These are phyloP conservation scores for Excalfactoria chinensis DNA, from an alignment of 2,113 vertebrate species.

Conservation along the genomic window DNA sequence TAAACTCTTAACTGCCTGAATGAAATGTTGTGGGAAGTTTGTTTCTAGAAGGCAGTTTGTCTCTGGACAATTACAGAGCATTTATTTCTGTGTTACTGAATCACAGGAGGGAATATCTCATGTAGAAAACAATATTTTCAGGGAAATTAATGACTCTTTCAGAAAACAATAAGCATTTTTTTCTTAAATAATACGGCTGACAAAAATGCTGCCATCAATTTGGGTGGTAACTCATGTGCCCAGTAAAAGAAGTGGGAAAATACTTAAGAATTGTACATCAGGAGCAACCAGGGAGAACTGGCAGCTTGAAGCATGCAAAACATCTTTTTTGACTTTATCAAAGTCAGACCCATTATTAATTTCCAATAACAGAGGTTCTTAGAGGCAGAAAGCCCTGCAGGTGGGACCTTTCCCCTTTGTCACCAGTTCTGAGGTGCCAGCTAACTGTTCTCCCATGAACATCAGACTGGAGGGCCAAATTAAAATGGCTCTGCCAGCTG, in stretches of 20 bases:
- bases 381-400: not conserved
- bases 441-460: not conserved
- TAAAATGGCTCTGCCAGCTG: not conserved
- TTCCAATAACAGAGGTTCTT: not conserved
- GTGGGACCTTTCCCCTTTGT: not conserved
- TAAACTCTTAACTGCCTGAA: slow-evolving; percentile 22
- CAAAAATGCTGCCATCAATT: not conserved
- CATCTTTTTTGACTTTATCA: not conserved
- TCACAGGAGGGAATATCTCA: slow-evolving; percentile 26
- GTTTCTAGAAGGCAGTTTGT: slow-evolving; percentile 32
- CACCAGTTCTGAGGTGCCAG: not conserved
- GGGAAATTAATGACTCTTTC: not conserved
- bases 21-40: not conserved
- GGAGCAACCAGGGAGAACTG: not conserved
- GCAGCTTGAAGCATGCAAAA: not conserved
- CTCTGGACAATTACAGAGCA: slow-evolving; percentile 28
- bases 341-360: not conserved
- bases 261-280: not conserved
- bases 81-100: slow-evolving; percentile 28
- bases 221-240: not conserved
- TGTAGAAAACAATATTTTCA: slow-evolving; percentile 5
- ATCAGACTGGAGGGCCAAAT: not conserved
- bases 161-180: not conserved
- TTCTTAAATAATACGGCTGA: not conserved
- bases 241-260: not conserved